Conservation (phyloP, 1,140 invertebrate species). For the Helicoverpa armigera region DNA sequence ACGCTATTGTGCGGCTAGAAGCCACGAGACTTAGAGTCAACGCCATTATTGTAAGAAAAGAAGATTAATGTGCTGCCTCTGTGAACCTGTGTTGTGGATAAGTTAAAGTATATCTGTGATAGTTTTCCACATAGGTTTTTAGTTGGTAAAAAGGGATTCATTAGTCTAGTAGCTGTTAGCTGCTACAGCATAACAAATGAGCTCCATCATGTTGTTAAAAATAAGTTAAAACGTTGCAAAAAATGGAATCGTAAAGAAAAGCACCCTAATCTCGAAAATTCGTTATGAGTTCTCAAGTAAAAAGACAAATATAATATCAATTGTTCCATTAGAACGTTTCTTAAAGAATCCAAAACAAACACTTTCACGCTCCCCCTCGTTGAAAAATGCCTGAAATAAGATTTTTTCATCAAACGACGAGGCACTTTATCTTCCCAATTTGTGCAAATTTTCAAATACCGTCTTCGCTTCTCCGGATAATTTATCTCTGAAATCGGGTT, state of each 20-base stretch:
- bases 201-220: too few species aligned
- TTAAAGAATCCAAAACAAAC: neutral
- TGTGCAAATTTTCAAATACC: slow-evolving; percentile 22
- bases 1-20: neutral
- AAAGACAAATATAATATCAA: slow-evolving; percentile 5
- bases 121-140: too few species aligned
- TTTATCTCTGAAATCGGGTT: slow-evolving; percentile 30
- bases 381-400: slow-evolving; percentile 13
- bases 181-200: too few species aligned
- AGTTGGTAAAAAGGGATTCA: too few species aligned
- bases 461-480: slow-evolving; percentile 1
- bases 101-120: too few species aligned
- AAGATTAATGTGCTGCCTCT: too few species aligned
- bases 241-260: too few species aligned
- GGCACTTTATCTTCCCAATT: neutral
- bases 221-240: too few species aligned
- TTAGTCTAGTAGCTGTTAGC: too few species aligned
- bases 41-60: neutral
- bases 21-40: neutral
- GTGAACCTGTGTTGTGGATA: too few species aligned
- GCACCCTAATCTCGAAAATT: neutral
- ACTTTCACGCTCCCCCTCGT: neutral
- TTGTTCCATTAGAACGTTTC: neutral
- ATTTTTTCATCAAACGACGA: neutral
- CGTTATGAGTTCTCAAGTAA: neutral